Evolutionary conservation across 2,113 vertebrate genomes (phyloP).

Genomic region (Nannospalax galili): DNA sequence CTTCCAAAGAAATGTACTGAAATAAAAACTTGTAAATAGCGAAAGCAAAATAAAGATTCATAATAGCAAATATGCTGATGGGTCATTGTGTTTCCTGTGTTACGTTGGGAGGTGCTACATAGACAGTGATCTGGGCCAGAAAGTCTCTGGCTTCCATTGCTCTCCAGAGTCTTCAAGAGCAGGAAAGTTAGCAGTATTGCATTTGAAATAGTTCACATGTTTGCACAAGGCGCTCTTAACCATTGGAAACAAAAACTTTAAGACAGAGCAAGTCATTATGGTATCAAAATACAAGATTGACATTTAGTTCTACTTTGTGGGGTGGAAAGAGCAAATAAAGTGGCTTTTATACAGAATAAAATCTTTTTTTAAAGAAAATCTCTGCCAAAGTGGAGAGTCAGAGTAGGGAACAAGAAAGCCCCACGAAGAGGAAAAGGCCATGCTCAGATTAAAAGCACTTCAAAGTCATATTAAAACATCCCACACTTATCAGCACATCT

Average conservation of each 20-base stretch:
- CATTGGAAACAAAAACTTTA: constrained; percentile 77
- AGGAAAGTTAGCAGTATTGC: constrained; percentile 48
- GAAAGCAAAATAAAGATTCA: constrained; percentile 64
- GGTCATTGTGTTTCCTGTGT: constrained; percentile 81
- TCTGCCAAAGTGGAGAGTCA: background rate
- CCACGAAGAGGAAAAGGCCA: too few relatives aligned
- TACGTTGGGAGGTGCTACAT: constrained; percentile 47
- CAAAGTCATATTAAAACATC: background rate
- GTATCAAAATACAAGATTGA: constrained; percentile 79
- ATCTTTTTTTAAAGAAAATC: background rate
- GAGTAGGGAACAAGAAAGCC: background rate
- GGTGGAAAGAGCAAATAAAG: constrained; percentile 51
- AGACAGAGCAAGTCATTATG: constrained; percentile 72
- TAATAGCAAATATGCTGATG: constrained; percentile 79
- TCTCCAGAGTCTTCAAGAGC: constrained; percentile 76
- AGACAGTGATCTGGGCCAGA: background rate
- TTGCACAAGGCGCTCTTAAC: constrained; percentile 82
- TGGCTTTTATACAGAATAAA: constrained; percentile 12
- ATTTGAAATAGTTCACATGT: constrained; percentile 85
- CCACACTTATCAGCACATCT: background rate
- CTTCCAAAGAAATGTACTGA: constrained; percentile 83
- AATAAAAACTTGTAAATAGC: constrained; percentile 84
- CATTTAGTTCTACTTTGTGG: constrained; percentile 55
- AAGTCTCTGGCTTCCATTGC: background rate
- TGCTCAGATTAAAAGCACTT: background rate